Evolutionary conservation across 2,113 vertebrate species (phyloP).

Genomic region (Mastomys coucha): DNA sequence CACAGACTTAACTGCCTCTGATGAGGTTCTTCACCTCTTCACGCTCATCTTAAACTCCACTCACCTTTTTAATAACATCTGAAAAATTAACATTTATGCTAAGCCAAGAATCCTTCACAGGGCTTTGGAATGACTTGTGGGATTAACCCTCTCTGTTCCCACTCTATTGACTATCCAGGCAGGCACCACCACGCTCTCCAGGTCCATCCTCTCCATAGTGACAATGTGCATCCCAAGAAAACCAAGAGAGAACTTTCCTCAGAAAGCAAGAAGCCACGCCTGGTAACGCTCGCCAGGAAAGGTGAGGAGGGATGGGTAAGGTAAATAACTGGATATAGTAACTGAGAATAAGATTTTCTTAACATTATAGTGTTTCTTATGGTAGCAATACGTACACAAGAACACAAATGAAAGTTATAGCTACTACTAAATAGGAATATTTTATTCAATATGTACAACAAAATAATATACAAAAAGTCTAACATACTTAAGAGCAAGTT

Average conservation of each 20-base stretch:
- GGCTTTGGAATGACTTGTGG: not conserved
- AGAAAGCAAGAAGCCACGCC: not conserved
- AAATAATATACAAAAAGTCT: slow-evolving; percentile 10
- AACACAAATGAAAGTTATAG: slow-evolving; percentile 28
- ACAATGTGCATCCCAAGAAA: not conserved
- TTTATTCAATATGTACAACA: not conserved
- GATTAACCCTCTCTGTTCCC: not conserved
- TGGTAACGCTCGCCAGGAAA: too few relatives aligned
- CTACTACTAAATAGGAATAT: not conserved
- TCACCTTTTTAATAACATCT: slow-evolving; percentile 22
- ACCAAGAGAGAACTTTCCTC: not conserved
- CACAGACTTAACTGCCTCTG: not conserved
- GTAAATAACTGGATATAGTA: not conserved
- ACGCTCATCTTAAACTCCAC: not conserved
- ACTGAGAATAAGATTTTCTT: not conserved
- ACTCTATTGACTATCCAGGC: too few relatives aligned
- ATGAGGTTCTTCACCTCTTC: not conserved
- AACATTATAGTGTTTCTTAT: slow-evolving; percentile 17
- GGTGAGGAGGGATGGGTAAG: not conserved
- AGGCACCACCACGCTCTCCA: not conserved
- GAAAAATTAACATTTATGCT: slow-evolving; percentile 50
- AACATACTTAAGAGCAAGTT: slow-evolving; percentile 40
- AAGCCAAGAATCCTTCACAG: slow-evolving; percentile 32
- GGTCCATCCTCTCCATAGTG: not conserved
- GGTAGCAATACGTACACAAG: not conserved